Base-by-base conservation (phyloP, 1,140 invertebrate genomes). In the Drosophila insularis region DNA sequence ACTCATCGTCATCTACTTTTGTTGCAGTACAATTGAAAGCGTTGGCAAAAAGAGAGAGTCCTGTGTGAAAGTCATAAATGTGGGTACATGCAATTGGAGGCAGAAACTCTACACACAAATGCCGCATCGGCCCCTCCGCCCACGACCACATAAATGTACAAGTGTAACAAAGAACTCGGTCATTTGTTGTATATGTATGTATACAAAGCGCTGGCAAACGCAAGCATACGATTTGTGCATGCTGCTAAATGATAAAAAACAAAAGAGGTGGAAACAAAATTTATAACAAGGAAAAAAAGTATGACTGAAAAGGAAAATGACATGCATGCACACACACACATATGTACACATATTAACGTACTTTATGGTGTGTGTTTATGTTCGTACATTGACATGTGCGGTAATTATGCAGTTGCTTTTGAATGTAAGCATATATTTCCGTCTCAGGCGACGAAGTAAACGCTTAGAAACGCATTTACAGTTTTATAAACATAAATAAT, bases 151-250 rank as follows among this genome's bases (percentile, higher is more conserved):
- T 32, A 65, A 21, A 64, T 46, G 63, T 73, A 58, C 71, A 72
- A 74, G 69, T 81, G 71, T 77, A 81, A 74, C 69, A 74, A 77
- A 77, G 72, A 87, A 82, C 84, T 82, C 79, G 84, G 82, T 87
- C 82, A 89, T 82, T 87, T 81, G 79, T 4, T 27, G 6, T 1
- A 6, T 21, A 21, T 1, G 21, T 3, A 27, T 27, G 79, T 76
- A 40, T 71, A 56, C 81, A 80, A 77, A 85, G 78, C 68, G 77
- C 77, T 76, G 77, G 40, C 76, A 53, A 55, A 75, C 72, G 65
- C 65, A 77, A 66, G 64, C 78, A 53, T 74, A 63, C 71, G 66
- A 58, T 73, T 69, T 71, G 46, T 64, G 68, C 74, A 67, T 63
- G 75, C 80, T 77, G 75, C 69, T 86, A 81, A 87, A 82, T 87